These are phyloP conservation scores for Melieria picta DNA, from an alignment of 2,888 invertebrate species.

Conservation along the genomic window DNA sequence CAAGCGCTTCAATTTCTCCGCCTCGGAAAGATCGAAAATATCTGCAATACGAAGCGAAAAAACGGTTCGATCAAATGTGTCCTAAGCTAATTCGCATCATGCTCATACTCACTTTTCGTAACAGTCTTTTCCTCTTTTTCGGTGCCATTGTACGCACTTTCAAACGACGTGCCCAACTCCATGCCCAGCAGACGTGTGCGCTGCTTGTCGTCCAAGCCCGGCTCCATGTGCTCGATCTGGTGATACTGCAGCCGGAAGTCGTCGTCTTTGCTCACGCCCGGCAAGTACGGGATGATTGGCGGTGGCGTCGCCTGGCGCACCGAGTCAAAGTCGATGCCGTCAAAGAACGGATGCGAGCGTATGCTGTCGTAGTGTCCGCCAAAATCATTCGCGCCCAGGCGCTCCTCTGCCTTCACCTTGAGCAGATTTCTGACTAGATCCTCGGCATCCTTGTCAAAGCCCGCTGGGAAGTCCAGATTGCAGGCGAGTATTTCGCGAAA, in stretches of 20 bases:
- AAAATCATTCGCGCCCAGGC: slow-evolving; percentile 83
- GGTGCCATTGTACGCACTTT: slow-evolving; percentile 35
- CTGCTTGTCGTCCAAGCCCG: slow-evolving; percentile 87
- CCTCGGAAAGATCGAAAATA: slow-evolving; percentile 74
- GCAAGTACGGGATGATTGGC: slow-evolving; percentile 81
- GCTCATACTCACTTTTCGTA: slow-evolving; percentile 46
- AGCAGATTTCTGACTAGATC: slow-evolving; percentile 88
- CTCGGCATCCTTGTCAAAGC: slow-evolving; percentile 86
- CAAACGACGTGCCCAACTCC: slow-evolving; percentile 68
- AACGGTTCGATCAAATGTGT: neutral
- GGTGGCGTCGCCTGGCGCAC: slow-evolving; percentile 84
- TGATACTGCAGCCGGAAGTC: slow-evolving; percentile 74
- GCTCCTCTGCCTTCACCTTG: slow-evolving; percentile 80
- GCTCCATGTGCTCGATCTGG: slow-evolving; percentile 82
- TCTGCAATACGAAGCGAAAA: slow-evolving; percentile 59
- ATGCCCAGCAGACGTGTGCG: slow-evolving; percentile 80
- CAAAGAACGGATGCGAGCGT: slow-evolving; percentile 87
- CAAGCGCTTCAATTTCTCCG: slow-evolving; percentile 74
- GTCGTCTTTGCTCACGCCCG: slow-evolving; percentile 76
- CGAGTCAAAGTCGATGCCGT: slow-evolving; percentile 83
- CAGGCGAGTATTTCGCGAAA: slow-evolving; percentile 94
- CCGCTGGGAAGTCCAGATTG: slow-evolving; percentile 92
- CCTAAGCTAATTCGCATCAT: neutral
- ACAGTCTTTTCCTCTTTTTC: slow-evolving; percentile 50
- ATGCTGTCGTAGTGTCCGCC: slow-evolving; percentile 82